Percentiles rank a stretch among this genome's conserved stretches.
Conservation (phyloP, 1,140 invertebrate species). For the Gryon sp. region DNA sequence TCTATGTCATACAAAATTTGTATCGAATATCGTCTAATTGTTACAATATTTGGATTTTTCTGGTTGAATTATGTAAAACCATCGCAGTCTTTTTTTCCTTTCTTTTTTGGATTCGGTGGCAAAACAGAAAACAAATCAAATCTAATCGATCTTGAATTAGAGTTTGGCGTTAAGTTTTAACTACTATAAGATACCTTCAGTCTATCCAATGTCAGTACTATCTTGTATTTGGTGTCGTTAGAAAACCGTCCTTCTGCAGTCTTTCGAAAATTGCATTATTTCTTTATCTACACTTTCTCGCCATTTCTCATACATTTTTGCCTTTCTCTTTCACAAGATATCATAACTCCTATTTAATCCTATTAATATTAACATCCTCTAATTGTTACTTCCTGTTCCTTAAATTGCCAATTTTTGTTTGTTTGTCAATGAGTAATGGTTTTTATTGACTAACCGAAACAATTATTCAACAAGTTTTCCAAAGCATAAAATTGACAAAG, state of each 20-base stretch:
- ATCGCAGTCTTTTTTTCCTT: conserved; percentile 44
- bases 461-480: no score
- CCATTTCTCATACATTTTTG: neutral
- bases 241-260: conserved; percentile 79
- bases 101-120: conserved; percentile 23
- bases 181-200: conserved; percentile 80
- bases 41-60: neutral
- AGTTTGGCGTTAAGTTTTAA: conserved; percentile 78
- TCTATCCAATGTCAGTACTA: conserved; percentile 81
- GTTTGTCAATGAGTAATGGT: no score
- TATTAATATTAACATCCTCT: no score
- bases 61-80: conserved; percentile 31
- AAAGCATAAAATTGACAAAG: no score
- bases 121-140: conserved; percentile 16
- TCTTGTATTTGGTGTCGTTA: conserved; percentile 81
- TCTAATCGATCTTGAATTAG: conserved; percentile 66
- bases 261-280: conserved; percentile 74
- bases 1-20: conserved; percentile 28
- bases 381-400: no score
- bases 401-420: no score
- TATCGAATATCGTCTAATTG: neutral
- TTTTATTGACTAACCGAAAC: no score
- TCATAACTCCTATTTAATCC: no score
- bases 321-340: neutral
- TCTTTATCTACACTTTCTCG: conserved; percentile 13